Evolutionary conservation across 2,888 invertebrate genomes (phyloP), one percentile per base, ranked within the genome.

Genomic region (Acanthococcus lagerstroemiae): DNA sequence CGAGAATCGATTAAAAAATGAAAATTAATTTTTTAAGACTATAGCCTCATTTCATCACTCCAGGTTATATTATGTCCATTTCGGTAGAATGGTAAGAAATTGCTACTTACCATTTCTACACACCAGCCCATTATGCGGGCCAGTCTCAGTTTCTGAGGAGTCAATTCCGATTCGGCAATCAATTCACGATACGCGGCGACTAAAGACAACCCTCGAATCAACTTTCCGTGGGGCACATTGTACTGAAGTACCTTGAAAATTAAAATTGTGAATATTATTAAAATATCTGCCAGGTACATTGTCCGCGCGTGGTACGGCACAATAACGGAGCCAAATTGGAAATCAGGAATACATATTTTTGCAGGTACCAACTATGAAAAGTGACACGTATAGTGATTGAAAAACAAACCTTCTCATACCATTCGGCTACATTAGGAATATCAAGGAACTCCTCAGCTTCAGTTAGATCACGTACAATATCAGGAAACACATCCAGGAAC

Each of bases 61-160:
- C n/a, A n/a, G n/a, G n/a, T n/a, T n/a, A n/a, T n/a, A n/a, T n/a
- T n/a, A n/a, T n/a, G n/a, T n/a, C n/a, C n/a, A n/a, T n/a, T n/a
- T n/a, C n/a, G n/a, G n/a, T n/a, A n/a, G n/a, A n/a, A n/a, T n/a
- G n/a, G n/a, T n/a, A n/a, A n/a, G n/a, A n/a, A n/a, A n/a, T n/a
- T n/a, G n/a, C n/a, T n/a, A 78, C 83, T 80, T 76, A 95, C 95
- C 86, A 94, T 83, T 84, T 96, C 96, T 4, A 90, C 83, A 75
- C 94, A 93, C 94, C 95, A 95, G 69, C 94, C 95, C 75, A 95
- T 80, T 72, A 93, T 85, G 70, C 88, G 85, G 0, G 92, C 90
- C 68, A 86, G 76, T 71, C 84, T 82, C 46, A 93, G 76, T 72
- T 89, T 89, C 70, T 90, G 90, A 0, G 87, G 83, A 0, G 87